A percentile compares a stretch with the other conserved stretches of the same genome.
Conservation (phyloP, 2,888 invertebrate species). For the Diarsia brunnea region DNA sequence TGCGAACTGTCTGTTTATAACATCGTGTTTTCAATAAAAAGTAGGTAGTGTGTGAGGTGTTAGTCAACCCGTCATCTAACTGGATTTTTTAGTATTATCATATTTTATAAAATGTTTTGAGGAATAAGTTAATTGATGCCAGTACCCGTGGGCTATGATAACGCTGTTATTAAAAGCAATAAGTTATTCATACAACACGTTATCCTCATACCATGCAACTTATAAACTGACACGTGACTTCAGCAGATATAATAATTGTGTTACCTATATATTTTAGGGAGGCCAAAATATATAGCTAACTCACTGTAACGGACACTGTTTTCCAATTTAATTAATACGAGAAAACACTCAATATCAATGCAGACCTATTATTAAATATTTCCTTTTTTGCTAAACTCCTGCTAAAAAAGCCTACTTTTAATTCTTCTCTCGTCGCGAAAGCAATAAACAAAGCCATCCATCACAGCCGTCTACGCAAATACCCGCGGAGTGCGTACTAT, state of each 20-base stretch:
- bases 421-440: slow-evolving; percentile 27
- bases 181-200: neutral
- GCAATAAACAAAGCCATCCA: slow-evolving; percentile 60
- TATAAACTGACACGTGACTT: neutral
- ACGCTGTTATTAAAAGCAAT: neutral
- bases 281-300: no score
- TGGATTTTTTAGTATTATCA: neutral
- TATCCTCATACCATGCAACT: neutral
- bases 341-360: neutral
- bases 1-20: slow-evolving; percentile 3
- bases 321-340: neutral
- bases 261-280: no score
- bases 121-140: neutral
- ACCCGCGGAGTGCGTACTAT: neutral
- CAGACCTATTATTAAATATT: neutral
- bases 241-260: no score
- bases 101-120: neutral
- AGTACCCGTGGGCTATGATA: neutral
- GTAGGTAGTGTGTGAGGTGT: neutral
- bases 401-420: neutral
- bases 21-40: slow-evolving; percentile 13
- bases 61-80: neutral
- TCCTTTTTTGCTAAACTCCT: neutral
- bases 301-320: no score
- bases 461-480: slow-evolving; percentile 30